Percentiles rank a stretch among this genome's conserved stretches.
Conservation (phyloP, 2,113 vertebrate species). For the Nesogale talazaci region DNA sequence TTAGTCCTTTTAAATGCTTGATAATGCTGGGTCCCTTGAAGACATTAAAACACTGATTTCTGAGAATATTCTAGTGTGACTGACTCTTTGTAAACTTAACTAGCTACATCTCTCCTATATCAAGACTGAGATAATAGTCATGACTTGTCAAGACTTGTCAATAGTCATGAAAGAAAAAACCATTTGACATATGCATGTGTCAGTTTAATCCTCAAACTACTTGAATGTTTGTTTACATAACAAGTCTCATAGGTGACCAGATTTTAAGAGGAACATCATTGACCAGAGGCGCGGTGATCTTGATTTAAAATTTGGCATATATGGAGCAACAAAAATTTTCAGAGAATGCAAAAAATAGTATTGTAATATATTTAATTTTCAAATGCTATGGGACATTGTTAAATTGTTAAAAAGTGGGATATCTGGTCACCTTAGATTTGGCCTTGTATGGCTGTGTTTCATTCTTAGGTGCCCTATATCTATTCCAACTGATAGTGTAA, state of each 20-base stretch:
- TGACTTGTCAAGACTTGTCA: background rate
- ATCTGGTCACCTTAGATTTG: too few species aligned
- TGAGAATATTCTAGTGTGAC: background rate
- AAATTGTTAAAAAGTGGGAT: too few species aligned
- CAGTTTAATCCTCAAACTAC: background rate
- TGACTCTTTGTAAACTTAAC: background rate
- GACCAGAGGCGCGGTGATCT: too few species aligned
- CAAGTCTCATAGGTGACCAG: background rate
- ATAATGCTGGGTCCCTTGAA: background rate
- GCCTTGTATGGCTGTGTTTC: background rate
- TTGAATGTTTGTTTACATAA: conserved; percentile 19
- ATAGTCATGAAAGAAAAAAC: conserved; percentile 9
- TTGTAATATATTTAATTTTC: too few species aligned
- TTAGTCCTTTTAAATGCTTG: background rate
- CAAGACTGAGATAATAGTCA: background rate
- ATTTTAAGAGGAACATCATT: too few species aligned
- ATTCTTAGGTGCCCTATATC: background rate
- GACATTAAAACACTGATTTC: background rate
- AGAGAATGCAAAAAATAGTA: too few species aligned
- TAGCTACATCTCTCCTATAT: background rate
- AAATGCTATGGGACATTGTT: too few species aligned
- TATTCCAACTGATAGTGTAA: background rate
- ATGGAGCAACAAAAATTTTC: too few species aligned
- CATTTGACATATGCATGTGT: background rate
- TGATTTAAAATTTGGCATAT: too few species aligned